Evolutionary conservation across 2,888 invertebrate genomes (phyloP).

Genomic region (Eucera pruinosa): DNA sequence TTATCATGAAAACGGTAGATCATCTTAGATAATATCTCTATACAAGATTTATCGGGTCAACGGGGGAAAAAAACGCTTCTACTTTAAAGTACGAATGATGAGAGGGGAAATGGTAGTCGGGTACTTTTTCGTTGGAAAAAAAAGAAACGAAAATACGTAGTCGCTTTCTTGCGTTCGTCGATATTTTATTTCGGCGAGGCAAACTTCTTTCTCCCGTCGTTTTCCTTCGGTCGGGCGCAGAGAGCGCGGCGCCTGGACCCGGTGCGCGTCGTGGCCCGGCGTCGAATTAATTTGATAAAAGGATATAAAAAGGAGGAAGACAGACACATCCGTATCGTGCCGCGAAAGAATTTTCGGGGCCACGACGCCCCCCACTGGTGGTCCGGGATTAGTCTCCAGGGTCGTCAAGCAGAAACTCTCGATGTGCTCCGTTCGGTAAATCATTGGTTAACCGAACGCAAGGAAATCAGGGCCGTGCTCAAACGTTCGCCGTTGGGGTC

Average conservation of each 20-base stretch:
- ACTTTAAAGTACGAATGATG: too few relatives aligned
- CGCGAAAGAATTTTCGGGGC: conserved; percentile 81
- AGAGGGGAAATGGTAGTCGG: too few relatives aligned
- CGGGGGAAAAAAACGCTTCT: too few relatives aligned
- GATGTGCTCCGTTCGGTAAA: conserved; percentile 77
- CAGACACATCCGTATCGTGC: conserved; percentile 76
- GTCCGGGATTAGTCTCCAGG: conserved; percentile 72
- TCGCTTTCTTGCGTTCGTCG: not conserved
- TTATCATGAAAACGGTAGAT: not conserved
- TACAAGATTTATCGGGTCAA: too few relatives aligned
- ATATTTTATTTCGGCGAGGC: conserved; percentile 45
- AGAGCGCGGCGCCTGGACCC: conserved; percentile 62
- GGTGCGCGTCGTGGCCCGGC: conserved; percentile 40
- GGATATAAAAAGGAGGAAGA: conserved; percentile 42
- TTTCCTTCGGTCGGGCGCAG: too few relatives aligned
- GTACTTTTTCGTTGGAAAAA: too few relatives aligned
- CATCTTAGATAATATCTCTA: not conserved
- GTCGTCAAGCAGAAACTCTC: conserved; percentile 76
- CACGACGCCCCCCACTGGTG: conserved; percentile 76
- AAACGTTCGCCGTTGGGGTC: conserved; percentile 82
- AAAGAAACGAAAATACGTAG: too few relatives aligned
- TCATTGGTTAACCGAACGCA: conserved; percentile 82
- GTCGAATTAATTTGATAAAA: conserved; percentile 70
- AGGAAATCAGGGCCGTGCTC: conserved; percentile 75
- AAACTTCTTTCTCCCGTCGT: conserved; percentile 48